Percentiles rank a stretch among this genome's conserved stretches.
phyloP scores from a whole-genome alignment of 2,888 invertebrate genomes.

The Nomada ruficornis region DNA sequence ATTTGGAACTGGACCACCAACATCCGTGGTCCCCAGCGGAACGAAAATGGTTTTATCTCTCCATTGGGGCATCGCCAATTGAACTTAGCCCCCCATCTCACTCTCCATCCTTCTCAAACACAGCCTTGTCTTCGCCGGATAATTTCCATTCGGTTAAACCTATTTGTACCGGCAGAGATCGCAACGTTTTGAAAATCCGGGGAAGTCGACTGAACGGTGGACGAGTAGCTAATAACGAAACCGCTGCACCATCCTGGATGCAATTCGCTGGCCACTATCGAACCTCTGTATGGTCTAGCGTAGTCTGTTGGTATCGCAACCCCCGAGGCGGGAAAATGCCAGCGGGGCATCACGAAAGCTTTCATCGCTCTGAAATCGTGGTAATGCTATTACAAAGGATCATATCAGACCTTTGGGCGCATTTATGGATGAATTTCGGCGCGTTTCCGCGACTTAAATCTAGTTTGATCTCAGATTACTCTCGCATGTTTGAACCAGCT shows the following conservation, averaged over 20 bases:
- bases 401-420: constrained; percentile 34
- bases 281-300: constrained; percentile 37
- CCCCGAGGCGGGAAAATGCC: constrained; percentile 53
- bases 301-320: constrained; percentile 41
- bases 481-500: constrained; percentile 47
- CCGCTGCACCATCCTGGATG: constrained; percentile 40
- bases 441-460: constrained; percentile 48
- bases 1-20: background rate
- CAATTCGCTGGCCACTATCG: constrained; percentile 44
- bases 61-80: background rate
- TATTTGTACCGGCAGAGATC: constrained; percentile 52
- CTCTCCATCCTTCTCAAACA: background rate
- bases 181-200: constrained; percentile 57
- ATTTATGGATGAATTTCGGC: constrained; percentile 52
- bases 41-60: constrained; percentile 23
- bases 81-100: background rate
- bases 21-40: background rate
- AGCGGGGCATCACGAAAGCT: constrained; percentile 46
- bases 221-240: constrained; percentile 24
- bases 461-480: constrained; percentile 44
- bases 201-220: constrained; percentile 35
- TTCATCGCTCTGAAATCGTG: constrained; percentile 44
- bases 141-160: constrained; percentile 66
- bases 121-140: constrained; percentile 18
- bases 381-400: constrained; percentile 60